Base-by-base conservation (phyloP, 2,888 invertebrate species). In the Entomobrya proxima region DNA sequence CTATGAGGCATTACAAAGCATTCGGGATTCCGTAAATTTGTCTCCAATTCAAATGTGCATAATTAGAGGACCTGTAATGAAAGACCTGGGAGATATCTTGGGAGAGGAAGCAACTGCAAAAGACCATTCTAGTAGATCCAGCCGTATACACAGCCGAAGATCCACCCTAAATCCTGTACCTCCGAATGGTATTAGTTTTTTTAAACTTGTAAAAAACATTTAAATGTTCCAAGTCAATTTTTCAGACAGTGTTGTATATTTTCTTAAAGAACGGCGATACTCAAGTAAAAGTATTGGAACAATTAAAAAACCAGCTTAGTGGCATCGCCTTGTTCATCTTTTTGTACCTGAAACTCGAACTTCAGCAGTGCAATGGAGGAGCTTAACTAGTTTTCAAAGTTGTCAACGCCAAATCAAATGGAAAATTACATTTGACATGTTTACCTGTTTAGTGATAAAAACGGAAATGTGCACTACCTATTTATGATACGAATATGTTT, bases 61-160 rank as follows among this genome's bases (percentile, higher is more conserved):
- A n/a, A 52, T 75, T 18, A 79, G 75, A 18, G 85, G 85, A 18
- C 85, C 85, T 32, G 85, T 80, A 18, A 85, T 85, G 85, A 85
- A 85, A 21, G 85, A 85, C 13, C 52, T 85, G 85, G 55, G 55
- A 0, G 80, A 85, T 55, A 80, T 85, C 6, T 52, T 80, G 6
- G 85, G 85, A 21, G 84, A 78, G 6, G 85, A 78, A 30, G 58
- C 24, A 18, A 13, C 21, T 2, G 11, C 3, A 9, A 18, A 72
- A 15, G 47, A 30, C 0, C 47, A n/a, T 30, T 24, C 40, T 40
- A 40, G 67, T 24, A 37, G 37, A 6, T 76, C 76, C 5, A 76
- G n/a, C n/a, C n/a, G n/a, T n/a, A n/a, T 83, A 1, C 15, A 18
- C 9, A 61, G 75, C n/a, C 61, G 83, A 24, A 18, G 69, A 7